Evolutionary conservation across 2,888 invertebrate species (phyloP), one percentile per base, ranked within the genome.

Genomic region (Rhagonycha lutea): DNA sequence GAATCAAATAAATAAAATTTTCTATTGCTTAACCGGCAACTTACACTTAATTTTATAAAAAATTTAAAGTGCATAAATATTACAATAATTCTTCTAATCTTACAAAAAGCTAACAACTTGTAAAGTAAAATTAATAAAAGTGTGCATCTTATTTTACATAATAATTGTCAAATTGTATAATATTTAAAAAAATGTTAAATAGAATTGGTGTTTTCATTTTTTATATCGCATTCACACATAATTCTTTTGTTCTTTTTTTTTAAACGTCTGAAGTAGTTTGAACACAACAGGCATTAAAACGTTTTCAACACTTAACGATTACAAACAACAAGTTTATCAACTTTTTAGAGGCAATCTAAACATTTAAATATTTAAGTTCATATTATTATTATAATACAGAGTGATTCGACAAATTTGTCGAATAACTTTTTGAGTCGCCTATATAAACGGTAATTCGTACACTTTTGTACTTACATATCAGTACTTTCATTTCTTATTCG

Each of bases 251-350:
- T 69, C 18, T 14, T 23, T 74, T 68, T 77, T 68, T 69, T 69
- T 67, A 69, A 28, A 74, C 63, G 63, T 69, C 70, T 62, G 63
- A 71, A 74, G 29, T 77, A 77, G 47, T 71, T 77, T 65, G 77
- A 77, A 77, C 77, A 77, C 77, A 77, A 75, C 74, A 75, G 77
- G 77, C 74, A 70, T 75, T 74, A 71, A 74, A 47, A 70, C 61
- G 32, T 65, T 65, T 69, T 73, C 14, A 70, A 74, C 74, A 74
- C 70, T 74, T 47, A 70, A 70, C 65, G 47, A 47, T 70, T 70
- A 74, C 67, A 67, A 62, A 67, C 63, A 70, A 68, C 69, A 65
- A 61, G 18, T 65, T 72, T 60, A 32, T 65, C 29, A 61, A 65
- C 14, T 68, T 68, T 68, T 63, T 75, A 62, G 69, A 75, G 71